A percentile compares a stretch with the other conserved stretches of the same genome.
phyloP scores from a whole-genome alignment of 1,140 invertebrate genomes.

The Drosophila sturtevanti region DNA sequence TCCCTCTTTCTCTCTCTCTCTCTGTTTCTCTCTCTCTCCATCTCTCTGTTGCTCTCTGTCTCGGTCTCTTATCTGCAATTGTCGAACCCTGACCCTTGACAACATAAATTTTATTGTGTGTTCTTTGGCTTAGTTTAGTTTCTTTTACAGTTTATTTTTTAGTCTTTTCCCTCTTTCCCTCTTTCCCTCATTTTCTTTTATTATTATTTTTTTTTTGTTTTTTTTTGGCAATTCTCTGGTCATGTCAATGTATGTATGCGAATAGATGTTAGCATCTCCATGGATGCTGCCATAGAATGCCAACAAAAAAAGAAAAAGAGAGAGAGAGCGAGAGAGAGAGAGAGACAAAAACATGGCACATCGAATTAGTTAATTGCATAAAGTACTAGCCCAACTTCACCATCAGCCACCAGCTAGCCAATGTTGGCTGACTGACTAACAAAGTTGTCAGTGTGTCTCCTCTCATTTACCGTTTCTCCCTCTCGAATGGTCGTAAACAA shows the following conservation, averaged over 20 bases:
- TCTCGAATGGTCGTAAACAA: slow-evolving; percentile 50
- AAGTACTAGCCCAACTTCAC: slow-evolving; percentile 21
- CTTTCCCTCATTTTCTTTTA: slow-evolving; percentile 4
- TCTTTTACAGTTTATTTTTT: slow-evolving; percentile 13
- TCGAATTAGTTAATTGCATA: slow-evolving; percentile 77
- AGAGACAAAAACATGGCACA: slow-evolving; percentile 49
- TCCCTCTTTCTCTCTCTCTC: slow-evolving; percentile 4
- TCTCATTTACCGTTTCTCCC: neutral
- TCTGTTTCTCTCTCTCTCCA: neutral
- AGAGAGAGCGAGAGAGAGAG: neutral
- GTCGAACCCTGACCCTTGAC: slow-evolving; percentile 57
- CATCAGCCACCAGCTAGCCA: slow-evolving; percentile 5
- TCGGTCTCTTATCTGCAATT: slow-evolving; percentile 25
- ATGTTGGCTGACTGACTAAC: slow-evolving; percentile 45
- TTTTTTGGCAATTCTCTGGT: slow-evolving; percentile 17
- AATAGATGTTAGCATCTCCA: neutral
- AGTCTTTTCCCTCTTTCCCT: too few species aligned
- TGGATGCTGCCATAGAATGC: neutral
- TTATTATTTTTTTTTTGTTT: slow-evolving; percentile 13
- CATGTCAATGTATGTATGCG: slow-evolving; percentile 11
- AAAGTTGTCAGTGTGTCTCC: slow-evolving; percentile 43
- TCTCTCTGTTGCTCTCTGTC: slow-evolving; percentile 19
- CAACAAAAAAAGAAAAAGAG: neutral
- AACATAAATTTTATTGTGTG: slow-evolving; percentile 67
- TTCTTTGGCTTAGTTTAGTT: slow-evolving; percentile 31